Evolutionary conservation across 1,140 invertebrate genomes (phyloP).

Genomic region (Plectus sambesii): DNA sequence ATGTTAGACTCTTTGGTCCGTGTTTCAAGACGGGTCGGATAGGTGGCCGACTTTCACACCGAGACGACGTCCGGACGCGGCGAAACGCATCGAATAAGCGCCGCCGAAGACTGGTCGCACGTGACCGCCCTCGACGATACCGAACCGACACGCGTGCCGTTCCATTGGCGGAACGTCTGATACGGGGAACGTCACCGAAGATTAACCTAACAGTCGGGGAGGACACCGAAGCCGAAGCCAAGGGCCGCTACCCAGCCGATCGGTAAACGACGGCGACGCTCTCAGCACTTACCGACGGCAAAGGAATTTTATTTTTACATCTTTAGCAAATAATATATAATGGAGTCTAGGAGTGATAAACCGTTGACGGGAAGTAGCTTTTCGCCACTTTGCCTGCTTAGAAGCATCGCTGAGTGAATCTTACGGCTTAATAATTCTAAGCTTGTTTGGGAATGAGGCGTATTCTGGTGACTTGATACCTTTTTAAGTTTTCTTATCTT

Average conservation of each 20-base stretch:
- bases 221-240: slow-evolving; percentile 15
- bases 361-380: too few species aligned
- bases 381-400: too few species aligned
- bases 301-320: too few species aligned
- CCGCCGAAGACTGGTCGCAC: slow-evolving; percentile 19
- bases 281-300: slow-evolving; percentile 15
- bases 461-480: too few species aligned
- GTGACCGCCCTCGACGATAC: slow-evolving; percentile 17
- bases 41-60: slow-evolving; percentile 47
- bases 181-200: too few species aligned
- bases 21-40: slow-evolving; percentile 77
- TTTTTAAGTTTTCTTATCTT: too few species aligned
- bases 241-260: slow-evolving; percentile 11
- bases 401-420: too few species aligned
- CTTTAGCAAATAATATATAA: too few species aligned
- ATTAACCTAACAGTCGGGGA: too few species aligned
- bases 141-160: slow-evolving; percentile 12
- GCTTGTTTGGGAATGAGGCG: too few species aligned
- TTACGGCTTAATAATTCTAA: too few species aligned
- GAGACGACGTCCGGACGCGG: slow-evolving; percentile 9
- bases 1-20: slow-evolving; percentile 79
- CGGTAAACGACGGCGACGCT: slow-evolving; percentile 14
- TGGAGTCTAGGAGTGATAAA: too few species aligned
- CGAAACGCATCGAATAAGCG: slow-evolving; percentile 8
- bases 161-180: background rate